A percentile compares a stretch with the other conserved stretches of the same genome.
phyloP scores from a whole-genome alignment of 2,888 invertebrate genomes.

The Urechis unicinctus region DNA sequence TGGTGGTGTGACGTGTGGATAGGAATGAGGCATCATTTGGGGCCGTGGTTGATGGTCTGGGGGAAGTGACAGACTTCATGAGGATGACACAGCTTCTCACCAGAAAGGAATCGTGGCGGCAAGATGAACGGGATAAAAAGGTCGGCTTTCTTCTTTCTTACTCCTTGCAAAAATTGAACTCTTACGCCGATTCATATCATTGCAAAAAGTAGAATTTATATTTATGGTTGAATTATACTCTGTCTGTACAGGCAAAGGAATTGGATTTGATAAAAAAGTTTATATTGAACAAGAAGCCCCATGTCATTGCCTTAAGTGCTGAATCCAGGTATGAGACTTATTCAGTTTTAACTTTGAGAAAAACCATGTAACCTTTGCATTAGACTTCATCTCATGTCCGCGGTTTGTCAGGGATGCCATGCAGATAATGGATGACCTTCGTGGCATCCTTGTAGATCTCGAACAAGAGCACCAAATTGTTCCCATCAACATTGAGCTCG shows the following conservation, averaged over 20 bases:
- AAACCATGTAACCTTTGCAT: no score
- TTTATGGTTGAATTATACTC: no score
- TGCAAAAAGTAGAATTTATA: no score
- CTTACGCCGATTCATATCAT: no score
- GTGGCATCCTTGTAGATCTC: conserved; percentile 23
- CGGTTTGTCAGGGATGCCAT: conserved; percentile 48
- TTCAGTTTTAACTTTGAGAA: not conserved
- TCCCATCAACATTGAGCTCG: conserved; percentile 77
- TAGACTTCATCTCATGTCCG: not conserved
- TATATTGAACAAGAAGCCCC: conserved; percentile 83
- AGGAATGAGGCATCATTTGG: conserved; percentile 69
- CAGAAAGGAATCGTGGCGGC: conserved; percentile 67
- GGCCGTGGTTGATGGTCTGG: conserved; percentile 78
- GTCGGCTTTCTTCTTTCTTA: conserved; percentile 16
- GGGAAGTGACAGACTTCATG: conserved; percentile 85
- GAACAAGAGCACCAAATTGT: conserved; percentile 75
- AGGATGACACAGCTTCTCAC: conserved; percentile 79
- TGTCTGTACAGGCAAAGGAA: conserved; percentile 54
- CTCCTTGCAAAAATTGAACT: no score
- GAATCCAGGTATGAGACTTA: conserved; percentile 70
- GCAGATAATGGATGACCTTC: conserved; percentile 55
- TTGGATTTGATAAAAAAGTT: conserved; percentile 69
- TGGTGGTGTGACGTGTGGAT: no score
- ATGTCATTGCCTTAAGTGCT: conserved; percentile 83
- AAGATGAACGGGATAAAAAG: conserved; percentile 62